These are phyloP conservation scores for Chiloscyllium plagiosum DNA, from an alignment of 2,113 vertebrate genomes.

Conservation along the genomic window DNA sequence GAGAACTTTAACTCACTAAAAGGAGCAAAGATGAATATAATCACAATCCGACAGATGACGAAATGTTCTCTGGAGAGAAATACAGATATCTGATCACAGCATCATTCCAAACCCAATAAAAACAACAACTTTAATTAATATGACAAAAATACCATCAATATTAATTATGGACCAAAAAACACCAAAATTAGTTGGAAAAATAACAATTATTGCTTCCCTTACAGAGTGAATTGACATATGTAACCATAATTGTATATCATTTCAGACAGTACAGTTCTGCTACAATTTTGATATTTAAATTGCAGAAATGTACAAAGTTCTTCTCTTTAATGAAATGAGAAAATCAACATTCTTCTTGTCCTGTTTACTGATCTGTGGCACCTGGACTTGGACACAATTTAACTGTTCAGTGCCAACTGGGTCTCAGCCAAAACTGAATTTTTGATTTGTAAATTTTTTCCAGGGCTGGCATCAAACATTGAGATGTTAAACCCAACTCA, in stretches of 20 bases:
- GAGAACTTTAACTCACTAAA: background rate
- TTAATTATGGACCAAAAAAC: background rate
- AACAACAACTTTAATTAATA: background rate
- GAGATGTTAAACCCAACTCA: background rate
- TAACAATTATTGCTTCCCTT: background rate
- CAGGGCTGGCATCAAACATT: background rate
- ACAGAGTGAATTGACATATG: background rate
- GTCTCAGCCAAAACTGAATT: background rate
- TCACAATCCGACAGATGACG: background rate
- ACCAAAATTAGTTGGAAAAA: background rate
- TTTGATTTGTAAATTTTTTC: background rate
- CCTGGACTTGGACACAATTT: background rate
- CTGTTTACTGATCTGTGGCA: background rate
- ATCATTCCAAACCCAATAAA: background rate
- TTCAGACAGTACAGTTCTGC: background rate
- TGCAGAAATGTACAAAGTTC: background rate
- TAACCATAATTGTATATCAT: background rate
- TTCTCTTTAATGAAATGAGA: background rate
- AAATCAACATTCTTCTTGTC: background rate
- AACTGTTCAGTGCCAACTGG: background rate
- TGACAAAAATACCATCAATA: background rate
- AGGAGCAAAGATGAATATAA: background rate
- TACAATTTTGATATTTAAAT: background rate
- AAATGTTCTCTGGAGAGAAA: background rate
- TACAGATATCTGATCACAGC: background rate